These are phyloP conservation scores for Caenorhabditis becei DNA, from an alignment of 2,888 invertebrate species.

Conservation along the genomic window DNA sequence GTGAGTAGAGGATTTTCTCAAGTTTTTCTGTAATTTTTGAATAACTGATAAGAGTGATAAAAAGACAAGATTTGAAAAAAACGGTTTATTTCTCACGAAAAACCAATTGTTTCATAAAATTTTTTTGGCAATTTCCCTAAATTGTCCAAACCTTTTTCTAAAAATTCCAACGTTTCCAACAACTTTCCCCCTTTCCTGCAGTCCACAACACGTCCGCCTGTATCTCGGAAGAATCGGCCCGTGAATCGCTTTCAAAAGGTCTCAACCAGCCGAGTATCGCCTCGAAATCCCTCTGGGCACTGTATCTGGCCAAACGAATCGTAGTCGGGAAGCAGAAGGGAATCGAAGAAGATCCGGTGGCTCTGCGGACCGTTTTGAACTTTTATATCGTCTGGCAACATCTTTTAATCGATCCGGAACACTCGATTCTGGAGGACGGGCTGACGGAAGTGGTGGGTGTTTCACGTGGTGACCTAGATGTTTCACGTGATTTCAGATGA, in stretches of 20 bases:
- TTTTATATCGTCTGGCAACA: conserved; percentile 56
- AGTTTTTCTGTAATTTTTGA: no score
- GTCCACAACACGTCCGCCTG: conserved; percentile 22
- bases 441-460: conserved; percentile 21
- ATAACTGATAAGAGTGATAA: no score
- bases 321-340: conserved; percentile 2
- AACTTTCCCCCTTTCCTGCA: conserved; percentile 26
- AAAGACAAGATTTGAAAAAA: no score
- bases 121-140: no score
- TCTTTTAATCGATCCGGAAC: conserved; percentile 39
- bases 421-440: conserved; percentile 19
- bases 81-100: no score
- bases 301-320: conserved; percentile 16
- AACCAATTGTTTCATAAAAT: no score
- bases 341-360: not conserved
- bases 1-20: no score
- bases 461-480: no score
- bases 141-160: no score
- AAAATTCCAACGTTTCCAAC: no score
- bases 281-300: conserved; percentile 48
- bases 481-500: no score
- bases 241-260: conserved; percentile 24
- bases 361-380: conserved; percentile 3
- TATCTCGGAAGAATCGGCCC: conserved; percentile 36
- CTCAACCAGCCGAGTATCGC: conserved; percentile 39